Percentiles rank a stretch among this genome's conserved stretches.
phyloP scores from a whole-genome alignment of 2,888 invertebrate genomes.

The Protonemura montana region DNA sequence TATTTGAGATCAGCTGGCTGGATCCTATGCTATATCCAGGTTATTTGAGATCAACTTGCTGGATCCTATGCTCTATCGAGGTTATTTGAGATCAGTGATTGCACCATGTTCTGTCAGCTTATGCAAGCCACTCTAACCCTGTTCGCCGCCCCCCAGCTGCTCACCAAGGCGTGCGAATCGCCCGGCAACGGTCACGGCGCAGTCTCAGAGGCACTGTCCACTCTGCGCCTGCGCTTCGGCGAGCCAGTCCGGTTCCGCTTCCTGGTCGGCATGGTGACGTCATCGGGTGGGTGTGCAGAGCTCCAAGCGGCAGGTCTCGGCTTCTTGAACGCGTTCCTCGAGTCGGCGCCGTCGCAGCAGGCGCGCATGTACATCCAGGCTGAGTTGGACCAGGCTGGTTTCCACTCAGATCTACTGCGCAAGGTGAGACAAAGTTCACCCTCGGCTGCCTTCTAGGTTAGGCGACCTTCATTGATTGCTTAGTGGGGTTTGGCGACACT shows the following conservation, averaged over 20 bases:
- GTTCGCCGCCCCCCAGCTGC: conserved; percentile 67
- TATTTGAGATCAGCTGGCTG: too few species aligned
- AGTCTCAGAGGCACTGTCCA: conserved; percentile 90
- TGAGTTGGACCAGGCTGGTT: conserved; percentile 82
- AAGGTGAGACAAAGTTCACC: conserved; percentile 60
- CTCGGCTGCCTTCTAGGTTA: too few species aligned
- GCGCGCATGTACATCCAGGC: conserved; percentile 85
- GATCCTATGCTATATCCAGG: too few species aligned
- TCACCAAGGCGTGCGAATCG: conserved; percentile 83
- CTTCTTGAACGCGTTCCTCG: conserved; percentile 84
- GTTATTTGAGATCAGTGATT: too few species aligned
- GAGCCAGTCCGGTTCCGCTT: conserved; percentile 93
- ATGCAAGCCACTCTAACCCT: too few species aligned
- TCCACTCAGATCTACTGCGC: conserved; percentile 65
- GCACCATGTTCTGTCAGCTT: too few species aligned
- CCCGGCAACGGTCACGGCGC: conserved; percentile 80
- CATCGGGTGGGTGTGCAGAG: conserved; percentile 73
- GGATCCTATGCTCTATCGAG: too few species aligned
- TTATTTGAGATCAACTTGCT: too few species aligned
- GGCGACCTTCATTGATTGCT: too few species aligned
- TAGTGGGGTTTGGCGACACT: too few species aligned
- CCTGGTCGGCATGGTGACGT: conserved; percentile 86
- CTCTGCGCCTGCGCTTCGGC: conserved; percentile 84
- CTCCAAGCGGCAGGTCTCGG: conserved; percentile 80
- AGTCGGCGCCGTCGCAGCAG: conserved; percentile 77